phyloP scores from a whole-genome alignment of 23 tunicate genomes.

The Halocynthia aurantium region DNA sequence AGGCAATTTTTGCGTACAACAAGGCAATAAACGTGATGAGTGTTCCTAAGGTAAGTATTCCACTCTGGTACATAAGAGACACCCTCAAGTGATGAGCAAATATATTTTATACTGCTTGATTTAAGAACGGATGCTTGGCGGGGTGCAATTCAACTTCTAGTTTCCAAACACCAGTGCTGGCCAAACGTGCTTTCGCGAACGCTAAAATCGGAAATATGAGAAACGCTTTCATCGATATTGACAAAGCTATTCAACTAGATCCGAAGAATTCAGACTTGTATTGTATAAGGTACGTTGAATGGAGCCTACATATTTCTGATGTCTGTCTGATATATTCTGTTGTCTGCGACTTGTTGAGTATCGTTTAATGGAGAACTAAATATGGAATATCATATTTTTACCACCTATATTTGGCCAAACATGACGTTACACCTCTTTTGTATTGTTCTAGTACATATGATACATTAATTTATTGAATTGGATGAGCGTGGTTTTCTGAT shows the following conservation, averaged over 20 bases:
- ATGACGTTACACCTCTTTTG: not conserved
- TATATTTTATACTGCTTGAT: no score
- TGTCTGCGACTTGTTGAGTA: not conserved
- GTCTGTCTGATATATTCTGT: not conserved
- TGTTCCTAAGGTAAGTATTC: conserved; percentile 52
- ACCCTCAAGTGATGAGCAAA: not conserved
- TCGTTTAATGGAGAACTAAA: not conserved
- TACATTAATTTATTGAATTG: no score
- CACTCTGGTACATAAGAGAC: not conserved
- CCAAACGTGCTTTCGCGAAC: conserved; percentile 70
- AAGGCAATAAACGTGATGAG: conserved; percentile 67
- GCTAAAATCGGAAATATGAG: conserved; percentile 65
- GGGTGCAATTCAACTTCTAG: conserved; percentile 89
- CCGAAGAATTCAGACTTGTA: conserved; percentile 75
- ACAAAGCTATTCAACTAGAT: conserved; percentile 83
- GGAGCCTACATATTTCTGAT: not conserved
- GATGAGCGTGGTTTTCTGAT: no score
- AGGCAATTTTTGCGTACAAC: conserved; percentile 69
- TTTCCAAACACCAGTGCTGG: conserved; percentile 87
- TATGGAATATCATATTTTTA: no score
- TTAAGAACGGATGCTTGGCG: conserved; percentile 86
- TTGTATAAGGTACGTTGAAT: conserved; percentile 57
- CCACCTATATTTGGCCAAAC: not conserved
- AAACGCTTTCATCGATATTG: conserved; percentile 83
- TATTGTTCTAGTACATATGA: not conserved